A percentile compares a stretch with the other conserved stretches of the same genome.
These are phyloP conservation scores for Muscicapa striata DNA, from an alignment of 2,797 vertebrate genomes.

Conservation along the genomic window DNA sequence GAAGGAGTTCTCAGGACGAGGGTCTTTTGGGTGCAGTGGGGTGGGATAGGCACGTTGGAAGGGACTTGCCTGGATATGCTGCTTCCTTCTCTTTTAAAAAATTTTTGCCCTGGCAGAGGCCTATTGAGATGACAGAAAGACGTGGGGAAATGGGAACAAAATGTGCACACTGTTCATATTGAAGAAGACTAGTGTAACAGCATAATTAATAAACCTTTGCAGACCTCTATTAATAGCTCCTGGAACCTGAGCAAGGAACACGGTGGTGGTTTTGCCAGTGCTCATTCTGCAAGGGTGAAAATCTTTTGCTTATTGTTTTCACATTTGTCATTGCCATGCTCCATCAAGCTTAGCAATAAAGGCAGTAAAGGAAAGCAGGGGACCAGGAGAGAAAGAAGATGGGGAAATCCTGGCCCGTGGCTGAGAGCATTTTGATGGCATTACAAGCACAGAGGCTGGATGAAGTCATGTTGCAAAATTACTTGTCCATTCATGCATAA, in stretches of 20 bases:
- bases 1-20: background rate
- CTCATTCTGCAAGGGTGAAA: conserved; percentile 7
- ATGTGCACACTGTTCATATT: background rate
- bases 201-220: conserved; percentile 47
- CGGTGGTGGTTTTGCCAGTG: background rate
- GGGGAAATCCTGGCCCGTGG: conserved; percentile 25
- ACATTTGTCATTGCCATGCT: conserved; percentile 39
- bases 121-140: conserved; percentile 34
- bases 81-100: background rate
- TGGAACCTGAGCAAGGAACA: background rate
- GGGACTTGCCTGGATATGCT: background rate
- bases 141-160: conserved; percentile 1
- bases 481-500: conserved; percentile 49
- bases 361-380: conserved; percentile 36
- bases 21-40: background rate
- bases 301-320: conserved; percentile 59
- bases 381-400: background rate
- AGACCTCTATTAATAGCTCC: conserved; percentile 54
- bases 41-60: background rate
- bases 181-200: background rate
- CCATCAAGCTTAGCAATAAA: conserved; percentile 50
- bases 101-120: background rate
- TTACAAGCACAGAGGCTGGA: conserved; percentile 40
- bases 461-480: conserved; percentile 52
- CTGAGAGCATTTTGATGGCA: background rate